Percentiles rank a stretch among this genome's conserved stretches.
Evolutionary conservation across 2,113 vertebrate species (phyloP).

Genomic region (Panthera uncia): DNA sequence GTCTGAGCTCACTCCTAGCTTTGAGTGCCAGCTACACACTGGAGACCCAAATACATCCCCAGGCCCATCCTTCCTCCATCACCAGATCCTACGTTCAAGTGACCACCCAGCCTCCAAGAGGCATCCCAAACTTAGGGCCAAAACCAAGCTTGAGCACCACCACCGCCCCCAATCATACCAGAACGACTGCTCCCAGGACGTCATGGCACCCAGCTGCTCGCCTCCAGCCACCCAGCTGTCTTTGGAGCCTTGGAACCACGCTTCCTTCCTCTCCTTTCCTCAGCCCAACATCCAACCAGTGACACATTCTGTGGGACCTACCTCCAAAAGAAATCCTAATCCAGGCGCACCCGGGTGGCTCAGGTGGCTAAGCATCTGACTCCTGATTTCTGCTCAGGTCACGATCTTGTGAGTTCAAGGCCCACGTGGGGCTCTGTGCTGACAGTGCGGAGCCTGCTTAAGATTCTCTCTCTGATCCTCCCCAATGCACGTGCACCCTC

Average conservation of each 20-base stretch:
- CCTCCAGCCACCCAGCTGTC: not conserved
- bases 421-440: no score
- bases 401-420: no score
- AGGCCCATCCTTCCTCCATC: not conserved
- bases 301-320: fast-evolving
- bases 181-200: not conserved
- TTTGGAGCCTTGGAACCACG: fast-evolving
- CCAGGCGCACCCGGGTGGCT: no score
- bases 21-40: not conserved
- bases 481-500: no score
- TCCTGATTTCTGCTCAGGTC: no score
- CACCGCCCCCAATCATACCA: fast-evolving
- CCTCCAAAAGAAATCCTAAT: not conserved
- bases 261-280: not conserved
- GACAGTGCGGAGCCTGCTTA: no score
- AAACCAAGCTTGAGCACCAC: not conserved
- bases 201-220: fast-evolving
- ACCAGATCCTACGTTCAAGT: not conserved
- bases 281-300: not conserved
- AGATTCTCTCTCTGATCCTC: no score
- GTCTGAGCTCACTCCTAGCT: not conserved
- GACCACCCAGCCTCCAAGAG: fast-evolving
- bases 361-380: no score
- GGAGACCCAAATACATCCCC: not conserved
- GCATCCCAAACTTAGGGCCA: fast-evolving